Conservation (phyloP, 2,888 invertebrate species). For the Drosophila buzzatii region DNA sequence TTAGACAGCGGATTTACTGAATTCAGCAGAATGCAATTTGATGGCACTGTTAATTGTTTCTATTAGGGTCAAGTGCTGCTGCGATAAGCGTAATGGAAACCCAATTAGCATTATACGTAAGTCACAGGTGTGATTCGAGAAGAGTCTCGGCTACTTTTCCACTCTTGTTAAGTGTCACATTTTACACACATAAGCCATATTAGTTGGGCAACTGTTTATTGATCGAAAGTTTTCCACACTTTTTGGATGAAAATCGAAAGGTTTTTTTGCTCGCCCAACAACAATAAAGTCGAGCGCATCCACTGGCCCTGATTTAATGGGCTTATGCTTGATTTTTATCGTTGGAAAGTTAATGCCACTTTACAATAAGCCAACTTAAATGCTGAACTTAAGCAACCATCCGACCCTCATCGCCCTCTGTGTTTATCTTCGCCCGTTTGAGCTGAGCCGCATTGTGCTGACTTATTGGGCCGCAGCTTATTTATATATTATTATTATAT, state of each 20-base stretch:
- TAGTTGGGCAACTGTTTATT: not conserved
- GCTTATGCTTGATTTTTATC: slow-evolving; percentile 39
- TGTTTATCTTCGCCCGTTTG: not conserved
- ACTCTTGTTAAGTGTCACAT: not conserved
- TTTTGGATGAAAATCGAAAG: slow-evolving; percentile 39
- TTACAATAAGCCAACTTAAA: slow-evolving; percentile 38
- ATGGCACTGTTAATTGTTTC: slow-evolving; percentile 7
- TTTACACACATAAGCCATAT: not conserved
- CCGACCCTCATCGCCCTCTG: not conserved
- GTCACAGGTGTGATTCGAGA: too few relatives aligned
- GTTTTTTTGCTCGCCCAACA: slow-evolving; percentile 19
- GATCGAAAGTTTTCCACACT: slow-evolving; percentile 3
- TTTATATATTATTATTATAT: slow-evolving; percentile 56
- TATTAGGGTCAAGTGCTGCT: slow-evolving; percentile 5
- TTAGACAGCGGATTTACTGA: not conserved
- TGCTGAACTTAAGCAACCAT: slow-evolving; percentile 7
- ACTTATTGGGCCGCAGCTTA: slow-evolving; percentile 67
- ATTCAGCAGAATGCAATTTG: not conserved
- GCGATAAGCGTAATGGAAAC: not conserved
- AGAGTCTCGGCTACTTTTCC: not conserved
- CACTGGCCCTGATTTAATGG: slow-evolving; percentile 42
- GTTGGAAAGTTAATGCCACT: slow-evolving; percentile 50
- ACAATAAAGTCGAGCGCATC: slow-evolving; percentile 24
- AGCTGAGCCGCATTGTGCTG: slow-evolving; percentile 58
- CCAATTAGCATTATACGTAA: not conserved